Evolutionary conservation across 2,888 invertebrate species (phyloP).

Genomic region (Keiferia lycopersicella): DNA sequence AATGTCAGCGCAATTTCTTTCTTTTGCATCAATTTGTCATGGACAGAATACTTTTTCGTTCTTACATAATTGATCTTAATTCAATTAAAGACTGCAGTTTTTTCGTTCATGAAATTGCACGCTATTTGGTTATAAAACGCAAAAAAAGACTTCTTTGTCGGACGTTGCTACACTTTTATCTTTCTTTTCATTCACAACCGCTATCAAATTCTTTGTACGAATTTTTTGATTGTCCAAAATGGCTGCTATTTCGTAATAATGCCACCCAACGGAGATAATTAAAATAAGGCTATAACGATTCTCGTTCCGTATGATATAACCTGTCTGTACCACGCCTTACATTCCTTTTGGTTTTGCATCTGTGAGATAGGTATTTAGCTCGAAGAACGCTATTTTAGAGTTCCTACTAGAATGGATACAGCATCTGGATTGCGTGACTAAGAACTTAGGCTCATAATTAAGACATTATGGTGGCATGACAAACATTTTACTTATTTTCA

Average conservation of each 20-base stretch:
- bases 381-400: neutral
- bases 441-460: neutral
- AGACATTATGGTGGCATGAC: neutral
- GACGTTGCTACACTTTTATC: conserved; percentile 11
- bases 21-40: neutral
- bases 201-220: conserved; percentile 11
- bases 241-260: conserved; percentile 17
- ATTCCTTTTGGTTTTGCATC: conserved; percentile 11
- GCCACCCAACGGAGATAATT: conserved; percentile 10
- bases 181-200: conserved; percentile 12
- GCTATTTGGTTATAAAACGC: neutral
- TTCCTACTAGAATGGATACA: neutral
- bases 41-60: neutral
- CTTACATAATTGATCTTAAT: conserved; percentile 3
- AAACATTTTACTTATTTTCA: neutral
- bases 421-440: conserved; percentile 9
- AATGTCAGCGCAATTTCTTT: neutral
- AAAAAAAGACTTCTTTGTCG: conserved; percentile 3
- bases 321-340: conserved; percentile 21
- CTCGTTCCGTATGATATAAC: conserved; percentile 17
- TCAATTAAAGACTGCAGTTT: neutral
- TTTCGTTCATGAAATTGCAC: neutral
- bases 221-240: conserved; percentile 17
- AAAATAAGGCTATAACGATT: conserved; percentile 9
- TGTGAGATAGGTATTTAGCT: neutral